Evolutionary conservation across 2,888 invertebrate genomes (phyloP), one percentile per base, ranked within the genome.

Genomic region (Dicyrtomina minuta): DNA sequence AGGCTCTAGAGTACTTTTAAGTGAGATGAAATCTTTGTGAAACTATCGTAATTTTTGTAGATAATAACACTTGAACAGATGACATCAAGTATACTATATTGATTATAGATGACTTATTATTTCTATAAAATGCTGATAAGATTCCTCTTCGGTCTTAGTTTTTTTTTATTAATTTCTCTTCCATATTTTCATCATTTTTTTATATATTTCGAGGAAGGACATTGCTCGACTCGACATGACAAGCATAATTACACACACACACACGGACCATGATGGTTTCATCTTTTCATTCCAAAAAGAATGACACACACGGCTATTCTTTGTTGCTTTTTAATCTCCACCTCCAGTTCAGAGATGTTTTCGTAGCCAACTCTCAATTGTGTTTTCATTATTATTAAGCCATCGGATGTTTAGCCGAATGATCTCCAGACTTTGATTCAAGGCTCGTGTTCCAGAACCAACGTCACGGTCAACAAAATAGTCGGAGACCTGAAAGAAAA

Each of bases 321-420:
- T 46, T 46, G n/a, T 46, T 46, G 46, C 13, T 12, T 6, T 20
- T 17, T 17, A 46, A 20, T 20, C n/a, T 46, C 20, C 46, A 46
- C 46, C n/a, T 46, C 20, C 46, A 46, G 5, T 17, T 46, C 20
- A 27, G 22, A 53, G 41, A 58, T 79, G 68, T n/a, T 73, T 65
- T 43, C 75, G 79, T 15, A 88, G 82, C 87, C 87, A 88, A 60
- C 82, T 79, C 68, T 84, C 83, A 39, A 88, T 83, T 41, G 82
- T 81, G 0, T 84, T 83, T 46, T 85, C 85, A 76, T 87, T 86
- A 41, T 83, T 81, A 49, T 84, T 81, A 53, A 92, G 89, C 92
- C 93, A 93, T 72, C 90, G 88, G 1, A 91, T 88, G 83, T 93
- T 93, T 22, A 91, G 85, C 13, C 88, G 88, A 26, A 92, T 90